Evolutionary conservation across 1,140 invertebrate genomes (phyloP).

Genomic region (Chrysomallon squamiferum): DNA sequence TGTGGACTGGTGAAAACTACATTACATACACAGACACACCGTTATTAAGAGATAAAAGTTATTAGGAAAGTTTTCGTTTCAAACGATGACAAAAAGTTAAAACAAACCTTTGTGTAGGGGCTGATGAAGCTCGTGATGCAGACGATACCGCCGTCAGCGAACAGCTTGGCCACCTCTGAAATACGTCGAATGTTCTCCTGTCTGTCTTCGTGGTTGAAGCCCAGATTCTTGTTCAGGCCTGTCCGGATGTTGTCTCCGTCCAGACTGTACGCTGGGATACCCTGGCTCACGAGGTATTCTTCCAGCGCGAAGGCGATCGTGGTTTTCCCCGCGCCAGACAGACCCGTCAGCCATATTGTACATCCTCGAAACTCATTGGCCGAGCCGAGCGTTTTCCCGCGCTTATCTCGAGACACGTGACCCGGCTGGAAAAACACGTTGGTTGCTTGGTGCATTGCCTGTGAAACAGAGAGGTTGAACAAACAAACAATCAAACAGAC

Average conservation of each 20-base stretch:
- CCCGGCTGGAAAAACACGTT: conserved; percentile 95
- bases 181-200: conserved; percentile 97
- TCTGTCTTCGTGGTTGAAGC: conserved; percentile 92
- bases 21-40: no score
- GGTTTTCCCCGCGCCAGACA: conserved; percentile 97
- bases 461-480: conserved; percentile 16
- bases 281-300: conserved; percentile 83
- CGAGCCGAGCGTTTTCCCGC: conserved; percentile 88
- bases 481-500: no score
- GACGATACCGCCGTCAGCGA: conserved; percentile 96
- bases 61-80: no score
- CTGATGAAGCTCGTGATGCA: conserved; percentile 97
- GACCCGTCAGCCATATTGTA: conserved; percentile 97
- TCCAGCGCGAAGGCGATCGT: conserved; percentile 97
- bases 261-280: conserved; percentile 92
- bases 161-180: conserved; percentile 96
- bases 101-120: conserved; percentile 84
- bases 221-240: conserved; percentile 94
- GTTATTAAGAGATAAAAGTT: no score
- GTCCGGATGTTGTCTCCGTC: conserved; percentile 98
- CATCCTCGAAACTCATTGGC: conserved; percentile 93
- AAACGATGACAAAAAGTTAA: no score
- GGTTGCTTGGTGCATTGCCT: conserved; percentile 68
- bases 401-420: conserved; percentile 90
- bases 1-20: no score